These are phyloP conservation scores for Drosophila pseudoobscura DNA, from an alignment of 1,140 invertebrate genomes.

Conservation along the genomic window DNA sequence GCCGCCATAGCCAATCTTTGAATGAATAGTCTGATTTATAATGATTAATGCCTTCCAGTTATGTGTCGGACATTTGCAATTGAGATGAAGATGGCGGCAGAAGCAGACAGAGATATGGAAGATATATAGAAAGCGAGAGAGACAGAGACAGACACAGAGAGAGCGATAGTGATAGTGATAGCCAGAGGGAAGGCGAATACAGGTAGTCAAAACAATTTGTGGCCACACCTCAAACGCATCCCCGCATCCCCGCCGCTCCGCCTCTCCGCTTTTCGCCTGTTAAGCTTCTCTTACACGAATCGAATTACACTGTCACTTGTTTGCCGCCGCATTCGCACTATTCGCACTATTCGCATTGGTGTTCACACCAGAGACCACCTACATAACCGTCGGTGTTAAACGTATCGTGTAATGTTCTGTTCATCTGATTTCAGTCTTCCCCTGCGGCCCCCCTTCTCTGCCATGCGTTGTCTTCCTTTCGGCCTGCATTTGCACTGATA, in stretches of 20 bases:
- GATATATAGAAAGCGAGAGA: too few relatives aligned
- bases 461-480: too few relatives aligned
- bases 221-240: background rate
- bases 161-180: background rate
- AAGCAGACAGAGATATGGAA: background rate
- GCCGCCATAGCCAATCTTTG: slow-evolving; percentile 55
- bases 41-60: slow-evolving; percentile 72
- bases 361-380: too few relatives aligned
- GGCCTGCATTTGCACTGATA: slow-evolving; percentile 48
- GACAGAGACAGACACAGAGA: background rate
- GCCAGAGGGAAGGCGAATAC: background rate
- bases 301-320: too few relatives aligned
- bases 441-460: too few relatives aligned
- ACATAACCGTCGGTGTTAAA: too few relatives aligned
- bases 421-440: background rate
- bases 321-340: too few relatives aligned
- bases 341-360: too few relatives aligned
- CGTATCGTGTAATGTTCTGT: background rate
- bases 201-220: slow-evolving; percentile 17
- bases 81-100: slow-evolving; percentile 28
- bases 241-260: too few relatives aligned
- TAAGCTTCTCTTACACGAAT: too few relatives aligned
- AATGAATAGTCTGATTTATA: slow-evolving; percentile 77
- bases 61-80: slow-evolving; percentile 59
- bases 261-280: too few relatives aligned